Conservation (phyloP, 1,140 invertebrate genomes). For the Orius insidiosus region DNA sequence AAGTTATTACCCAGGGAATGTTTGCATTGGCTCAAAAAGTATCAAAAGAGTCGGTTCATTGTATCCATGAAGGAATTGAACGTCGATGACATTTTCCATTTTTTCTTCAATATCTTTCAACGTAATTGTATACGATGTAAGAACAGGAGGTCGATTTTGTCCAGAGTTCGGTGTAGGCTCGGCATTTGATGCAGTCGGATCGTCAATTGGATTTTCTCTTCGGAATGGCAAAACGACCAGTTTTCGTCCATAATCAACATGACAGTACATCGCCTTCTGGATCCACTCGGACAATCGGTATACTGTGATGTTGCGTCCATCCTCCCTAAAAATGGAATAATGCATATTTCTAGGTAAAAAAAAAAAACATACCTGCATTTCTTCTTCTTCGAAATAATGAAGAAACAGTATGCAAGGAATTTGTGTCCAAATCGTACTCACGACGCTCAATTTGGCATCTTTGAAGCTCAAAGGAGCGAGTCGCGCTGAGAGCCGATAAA, state of each 20-base stretch:
- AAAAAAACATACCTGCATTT: slow-evolving; percentile 74
- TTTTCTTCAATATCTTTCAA: slow-evolving; percentile 74
- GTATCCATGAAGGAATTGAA: slow-evolving; percentile 96
- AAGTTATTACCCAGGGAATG: slow-evolving; percentile 73
- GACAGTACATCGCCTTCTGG: slow-evolving; percentile 92
- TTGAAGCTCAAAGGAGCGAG: slow-evolving; percentile 73
- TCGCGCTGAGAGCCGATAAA: slow-evolving; percentile 68
- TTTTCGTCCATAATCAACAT: slow-evolving; percentile 90
- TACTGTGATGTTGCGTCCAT: slow-evolving; percentile 64
- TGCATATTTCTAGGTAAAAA: no score
- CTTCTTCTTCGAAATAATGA: slow-evolving; percentile 98
- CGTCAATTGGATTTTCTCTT: slow-evolving; percentile 64
- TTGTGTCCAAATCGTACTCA: slow-evolving; percentile 89
- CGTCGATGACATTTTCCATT: slow-evolving; percentile 88
- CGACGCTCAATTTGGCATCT: slow-evolving; percentile 87
- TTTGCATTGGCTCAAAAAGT: slow-evolving; percentile 93
- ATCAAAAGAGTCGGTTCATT: slow-evolving; percentile 95
- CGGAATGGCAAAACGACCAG: slow-evolving; percentile 88
- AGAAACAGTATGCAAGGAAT: slow-evolving; percentile 85
- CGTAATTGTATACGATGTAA: slow-evolving; percentile 83
- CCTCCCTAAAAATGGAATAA: slow-evolving; percentile 42
- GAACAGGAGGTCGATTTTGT: slow-evolving; percentile 47
- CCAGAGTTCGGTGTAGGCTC: slow-evolving; percentile 9
- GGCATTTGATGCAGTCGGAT: slow-evolving; percentile 24
- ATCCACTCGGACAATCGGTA: slow-evolving; percentile 84